Conservation (phyloP, 2,888 invertebrate species). For the Netelia fuscicornis region DNA sequence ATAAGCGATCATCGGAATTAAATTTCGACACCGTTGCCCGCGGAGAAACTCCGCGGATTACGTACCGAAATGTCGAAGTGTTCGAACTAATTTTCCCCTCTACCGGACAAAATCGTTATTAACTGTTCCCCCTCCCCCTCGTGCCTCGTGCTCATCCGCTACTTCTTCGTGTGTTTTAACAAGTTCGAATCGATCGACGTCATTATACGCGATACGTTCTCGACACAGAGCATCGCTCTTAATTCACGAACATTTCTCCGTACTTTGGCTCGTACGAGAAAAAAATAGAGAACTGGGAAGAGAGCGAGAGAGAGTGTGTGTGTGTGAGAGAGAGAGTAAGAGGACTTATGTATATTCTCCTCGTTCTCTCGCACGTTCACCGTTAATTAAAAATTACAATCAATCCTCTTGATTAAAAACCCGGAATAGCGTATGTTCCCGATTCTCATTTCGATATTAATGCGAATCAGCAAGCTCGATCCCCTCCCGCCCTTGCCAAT, state of each 20-base stretch:
- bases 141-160: too few species aligned
- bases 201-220: not conserved
- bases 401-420: conserved; percentile 68
- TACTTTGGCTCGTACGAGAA: conserved; percentile 33
- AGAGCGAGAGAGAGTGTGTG: not conserved
- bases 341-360: conserved; percentile 34
- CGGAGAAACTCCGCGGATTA: not conserved
- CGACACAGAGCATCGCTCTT: not conserved
- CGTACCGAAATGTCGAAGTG: too few species aligned
- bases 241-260: conserved; percentile 41
- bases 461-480: conserved; percentile 51
- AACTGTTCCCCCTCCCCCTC: not conserved
- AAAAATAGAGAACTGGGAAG: not conserved
- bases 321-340: not conserved
- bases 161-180: not conserved
- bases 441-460: conserved; percentile 61
- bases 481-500: conserved; percentile 3
- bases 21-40: too few species aligned
- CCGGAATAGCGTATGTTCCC: conserved; percentile 57
- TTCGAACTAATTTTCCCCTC: not conserved
- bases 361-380: conserved; percentile 45
- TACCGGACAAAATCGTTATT: not conserved
- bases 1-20: too few species aligned
- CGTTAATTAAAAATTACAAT: conserved; percentile 69
- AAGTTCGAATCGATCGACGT: not conserved